These are phyloP conservation scores for Lasioglossum figueresi DNA, from an alignment of 2,888 invertebrate genomes.

Conservation along the genomic window DNA sequence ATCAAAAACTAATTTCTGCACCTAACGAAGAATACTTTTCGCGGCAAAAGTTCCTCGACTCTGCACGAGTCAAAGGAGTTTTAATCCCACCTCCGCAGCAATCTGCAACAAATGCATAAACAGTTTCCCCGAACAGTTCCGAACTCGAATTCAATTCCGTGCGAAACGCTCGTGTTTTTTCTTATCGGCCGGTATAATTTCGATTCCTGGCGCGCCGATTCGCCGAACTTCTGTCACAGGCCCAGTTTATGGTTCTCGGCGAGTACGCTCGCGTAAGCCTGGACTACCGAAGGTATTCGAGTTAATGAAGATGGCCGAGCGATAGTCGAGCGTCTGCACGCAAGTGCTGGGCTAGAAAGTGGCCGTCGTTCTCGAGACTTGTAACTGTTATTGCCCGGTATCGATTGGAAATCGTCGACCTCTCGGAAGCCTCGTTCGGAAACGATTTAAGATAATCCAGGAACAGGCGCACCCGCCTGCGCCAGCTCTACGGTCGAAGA, in stretches of 20 bases:
- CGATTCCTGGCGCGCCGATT: neutral
- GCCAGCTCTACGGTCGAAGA: neutral
- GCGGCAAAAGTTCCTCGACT: neutral
- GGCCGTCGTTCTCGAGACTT: conserved; percentile 31
- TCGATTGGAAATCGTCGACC: conserved; percentile 51
- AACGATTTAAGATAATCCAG: conserved; percentile 51
- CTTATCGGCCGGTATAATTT: neutral
- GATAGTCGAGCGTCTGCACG: conserved; percentile 11
- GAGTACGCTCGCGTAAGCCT: neutral
- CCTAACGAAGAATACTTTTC: neutral
- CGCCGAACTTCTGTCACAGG: conserved; percentile 7
- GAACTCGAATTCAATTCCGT: neutral
- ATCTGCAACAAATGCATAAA: neutral
- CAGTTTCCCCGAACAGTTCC: neutral
- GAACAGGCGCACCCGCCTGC: neutral
- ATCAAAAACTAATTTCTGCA: neutral
- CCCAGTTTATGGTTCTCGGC: conserved; percentile 10
- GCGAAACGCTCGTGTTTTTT: neutral
- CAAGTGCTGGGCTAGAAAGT: conserved; percentile 21
- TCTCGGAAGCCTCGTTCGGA: neutral
- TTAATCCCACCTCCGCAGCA: neutral
- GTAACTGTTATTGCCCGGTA: conserved; percentile 59
- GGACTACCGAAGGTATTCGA: conserved; percentile 33
- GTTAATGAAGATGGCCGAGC: conserved; percentile 52
- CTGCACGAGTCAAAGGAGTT: neutral